Evolutionary conservation across 2,797 vertebrate species (phyloP), one percentile per base, ranked within the genome.

Genomic region (Phataginus tricuspis): DNA sequence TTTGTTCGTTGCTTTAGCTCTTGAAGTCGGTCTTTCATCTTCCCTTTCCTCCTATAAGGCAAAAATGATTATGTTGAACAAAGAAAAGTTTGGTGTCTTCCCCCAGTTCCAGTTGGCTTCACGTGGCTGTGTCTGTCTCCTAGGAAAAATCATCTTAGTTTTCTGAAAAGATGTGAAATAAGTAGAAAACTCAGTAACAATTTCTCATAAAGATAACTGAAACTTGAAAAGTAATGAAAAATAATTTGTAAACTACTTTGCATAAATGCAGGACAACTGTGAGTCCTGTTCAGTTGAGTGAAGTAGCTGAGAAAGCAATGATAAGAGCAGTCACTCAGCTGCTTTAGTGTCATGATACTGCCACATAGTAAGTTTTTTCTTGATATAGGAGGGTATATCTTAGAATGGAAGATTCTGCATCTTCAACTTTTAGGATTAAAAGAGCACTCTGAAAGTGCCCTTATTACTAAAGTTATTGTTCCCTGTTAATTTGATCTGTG

Each of bases 11-110:
- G 98, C 97, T 98, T 99, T 90, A 99, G 95, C 97, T 99, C 99
- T 91, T 99, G 99, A 97, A 99, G 98, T 29, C 99, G 99, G 94
- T 99, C 99, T 98, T 95, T 99, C 99, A 99, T 99, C 90, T 98
- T 98, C 59, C 18, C 27, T 96, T 92, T 18, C 2, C 8, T 14
- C 16, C 55, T 96, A 74, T 72, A 61, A 88, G 94, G 51, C 64
- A 96, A 94, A 97, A 95, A 90, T 86, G 59, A 78, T 80, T 77
- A 27, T 71, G 68, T 94, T 93, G 55, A 97, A 86, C 74, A 96
- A 84, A 86, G 69, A 55, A 42, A 71, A 83, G 61, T 59, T 94
- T 71, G 29, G 2, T 71, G 4, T 92, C 91, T 97, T 64, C 27
- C 31, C 42, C 9, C 1, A 27, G 23, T 53, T 74, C 49, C 49